These are phyloP conservation scores for Ormyrus pomaceus DNA, from an alignment of 2,888 invertebrate genomes.

Conservation along the genomic window DNA sequence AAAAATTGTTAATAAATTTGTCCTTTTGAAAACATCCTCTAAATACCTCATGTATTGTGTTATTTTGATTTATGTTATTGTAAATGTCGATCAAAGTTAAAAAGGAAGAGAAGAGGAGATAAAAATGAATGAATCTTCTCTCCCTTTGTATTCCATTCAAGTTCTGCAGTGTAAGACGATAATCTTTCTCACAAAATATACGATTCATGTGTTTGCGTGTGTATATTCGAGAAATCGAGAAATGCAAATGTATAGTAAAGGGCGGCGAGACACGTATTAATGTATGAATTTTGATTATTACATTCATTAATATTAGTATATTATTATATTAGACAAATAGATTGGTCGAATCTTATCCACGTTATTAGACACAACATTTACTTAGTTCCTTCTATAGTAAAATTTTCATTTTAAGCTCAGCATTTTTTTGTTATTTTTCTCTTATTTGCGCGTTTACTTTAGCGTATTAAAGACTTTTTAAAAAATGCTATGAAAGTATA, in stretches of 20 bases:
- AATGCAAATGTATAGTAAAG: slow-evolving; percentile 39
- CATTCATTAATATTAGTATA: slow-evolving; percentile 27
- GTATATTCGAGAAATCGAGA: slow-evolving; percentile 40
- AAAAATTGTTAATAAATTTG: neutral
- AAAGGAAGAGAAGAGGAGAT: slow-evolving; percentile 3
- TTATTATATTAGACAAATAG: slow-evolving; percentile 67
- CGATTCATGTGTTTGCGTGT: neutral
- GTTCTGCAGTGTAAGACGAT: slow-evolving; percentile 3
- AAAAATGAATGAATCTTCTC: slow-evolving; percentile 7
- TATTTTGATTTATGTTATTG: neutral
- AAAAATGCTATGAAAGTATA: neutral
- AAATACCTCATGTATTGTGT: neutral
- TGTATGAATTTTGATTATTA: slow-evolving; percentile 47
- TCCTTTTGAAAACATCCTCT: neutral
- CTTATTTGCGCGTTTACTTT: slow-evolving; percentile 7
- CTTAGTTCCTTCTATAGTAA: slow-evolving; percentile 53
- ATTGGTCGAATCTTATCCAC: slow-evolving; percentile 71
- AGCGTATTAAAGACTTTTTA: neutral
- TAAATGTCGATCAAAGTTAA: neutral
- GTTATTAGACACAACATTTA: slow-evolving; percentile 59
- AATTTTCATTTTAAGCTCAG: slow-evolving; percentile 55
- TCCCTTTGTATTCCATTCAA: neutral
- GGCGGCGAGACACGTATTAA: slow-evolving; percentile 44
- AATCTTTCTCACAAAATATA: slow-evolving; percentile 35
- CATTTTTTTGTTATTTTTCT: slow-evolving; percentile 36